A percentile compares a stretch with the other conserved stretches of the same genome.
Conservation (phyloP, 2,888 invertebrate species). For the Cataglyphis rosenhaueri region DNA sequence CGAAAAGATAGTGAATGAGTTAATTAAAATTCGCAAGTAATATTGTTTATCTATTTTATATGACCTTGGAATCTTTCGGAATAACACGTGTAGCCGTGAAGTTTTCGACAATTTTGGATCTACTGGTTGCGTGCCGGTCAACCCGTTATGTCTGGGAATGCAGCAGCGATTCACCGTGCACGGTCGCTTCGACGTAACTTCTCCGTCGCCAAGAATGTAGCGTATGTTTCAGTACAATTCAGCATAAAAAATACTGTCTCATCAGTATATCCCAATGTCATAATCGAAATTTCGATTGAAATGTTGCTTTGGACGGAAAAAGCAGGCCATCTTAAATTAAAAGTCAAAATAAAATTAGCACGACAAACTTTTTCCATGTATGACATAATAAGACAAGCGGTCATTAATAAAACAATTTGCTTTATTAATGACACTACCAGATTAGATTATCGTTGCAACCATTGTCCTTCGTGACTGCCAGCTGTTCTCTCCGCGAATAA, state of each 20-base stretch:
- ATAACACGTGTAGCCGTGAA: not conserved
- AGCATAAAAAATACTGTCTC: not conserved
- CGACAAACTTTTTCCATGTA: not conserved
- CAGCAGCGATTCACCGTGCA: conserved; percentile 67
- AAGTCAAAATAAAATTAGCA: not conserved
- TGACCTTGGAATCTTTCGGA: conserved; percentile 28
- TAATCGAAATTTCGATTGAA: conserved; percentile 6
- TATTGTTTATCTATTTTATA: too few relatives aligned
- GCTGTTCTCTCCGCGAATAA: conserved; percentile 6
- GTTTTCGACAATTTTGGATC: conserved; percentile 65
- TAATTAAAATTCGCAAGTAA: conserved; percentile 2
- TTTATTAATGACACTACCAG: not conserved
- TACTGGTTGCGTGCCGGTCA: conserved; percentile 50
- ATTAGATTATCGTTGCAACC: not conserved
- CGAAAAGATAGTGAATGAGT: not conserved
- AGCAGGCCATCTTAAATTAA: not conserved
- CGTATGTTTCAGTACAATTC: conserved; percentile 52
- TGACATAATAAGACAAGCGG: not conserved
- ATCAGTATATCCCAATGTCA: not conserved
- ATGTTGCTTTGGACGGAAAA: not conserved
- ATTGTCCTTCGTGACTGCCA: not conserved
- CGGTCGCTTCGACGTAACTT: conserved; percentile 66
- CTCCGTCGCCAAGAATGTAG: conserved; percentile 58
- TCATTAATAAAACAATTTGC: not conserved
- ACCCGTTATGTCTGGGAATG: conserved; percentile 80